A percentile compares a stretch with the other conserved stretches of the same genome.
Conservation (phyloP, 2,113 vertebrate species). For the Recurvirostra avosetta region DNA sequence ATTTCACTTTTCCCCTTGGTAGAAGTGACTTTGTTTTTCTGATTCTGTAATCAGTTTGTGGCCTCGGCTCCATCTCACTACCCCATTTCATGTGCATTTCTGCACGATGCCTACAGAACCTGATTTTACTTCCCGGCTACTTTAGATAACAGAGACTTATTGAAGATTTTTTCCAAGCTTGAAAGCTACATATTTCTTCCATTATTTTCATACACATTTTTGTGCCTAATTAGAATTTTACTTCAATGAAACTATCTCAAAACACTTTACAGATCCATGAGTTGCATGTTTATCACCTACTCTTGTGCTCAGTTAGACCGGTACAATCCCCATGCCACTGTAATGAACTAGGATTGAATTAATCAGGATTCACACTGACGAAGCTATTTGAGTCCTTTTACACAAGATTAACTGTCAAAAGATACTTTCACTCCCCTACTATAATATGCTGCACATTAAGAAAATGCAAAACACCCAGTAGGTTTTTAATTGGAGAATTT, state of each 20-base stretch:
- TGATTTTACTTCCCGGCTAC: not conserved
- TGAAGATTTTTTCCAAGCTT: not conserved
- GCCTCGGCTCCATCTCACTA: not conserved
- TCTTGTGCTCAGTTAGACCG: fast-evolving
- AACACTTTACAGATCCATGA: not conserved
- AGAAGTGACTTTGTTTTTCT: not conserved
- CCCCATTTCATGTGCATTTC: not conserved
- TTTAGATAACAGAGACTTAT: not conserved
- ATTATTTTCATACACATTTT: not conserved
- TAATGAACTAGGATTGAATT: not conserved
- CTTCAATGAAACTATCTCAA: not conserved
- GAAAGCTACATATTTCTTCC: not conserved
- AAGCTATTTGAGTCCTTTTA: not conserved
- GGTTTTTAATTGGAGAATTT: not conserved
- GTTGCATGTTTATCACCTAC: not conserved
- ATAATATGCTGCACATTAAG: not conserved
- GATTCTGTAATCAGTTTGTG: not conserved
- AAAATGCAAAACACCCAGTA: not conserved
- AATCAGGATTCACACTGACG: not conserved
- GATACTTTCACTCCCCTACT: not conserved
- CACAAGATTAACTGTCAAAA: not conserved
- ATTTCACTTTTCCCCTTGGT: not conserved
- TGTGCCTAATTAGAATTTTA: not conserved
- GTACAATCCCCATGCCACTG: not conserved
- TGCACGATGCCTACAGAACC: not conserved